Evolutionary conservation across 2,888 invertebrate genomes (phyloP).

Genomic region (Limenitis camilla): DNA sequence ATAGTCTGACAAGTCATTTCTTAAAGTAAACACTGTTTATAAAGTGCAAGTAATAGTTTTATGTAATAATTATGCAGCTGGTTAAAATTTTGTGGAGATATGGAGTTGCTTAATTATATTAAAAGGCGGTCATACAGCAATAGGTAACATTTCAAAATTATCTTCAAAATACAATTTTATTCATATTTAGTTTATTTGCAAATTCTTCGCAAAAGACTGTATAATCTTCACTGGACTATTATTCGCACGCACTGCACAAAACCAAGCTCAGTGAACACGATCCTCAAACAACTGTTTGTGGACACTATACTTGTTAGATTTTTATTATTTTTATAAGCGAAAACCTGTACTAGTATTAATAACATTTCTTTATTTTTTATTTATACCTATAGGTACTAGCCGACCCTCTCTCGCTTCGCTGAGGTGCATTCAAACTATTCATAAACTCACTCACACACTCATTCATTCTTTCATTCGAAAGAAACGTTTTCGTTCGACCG

Average conservation of each 20-base stretch:
- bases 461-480: too few relatives aligned
- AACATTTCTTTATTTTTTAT: too few relatives aligned
- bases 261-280: conserved; percentile 41
- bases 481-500: too few relatives aligned
- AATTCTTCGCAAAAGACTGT: conserved; percentile 8
- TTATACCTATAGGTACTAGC: too few relatives aligned
- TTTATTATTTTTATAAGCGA: neutral
- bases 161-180: neutral
- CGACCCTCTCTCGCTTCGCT: too few relatives aligned
- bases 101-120: neutral
- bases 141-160: neutral
- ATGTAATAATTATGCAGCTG: neutral
- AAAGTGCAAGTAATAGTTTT: too few relatives aligned
- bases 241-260: conserved; percentile 45
- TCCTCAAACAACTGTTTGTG: conserved; percentile 50
- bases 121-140: too few relatives aligned
- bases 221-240: conserved; percentile 39
- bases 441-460: too few relatives aligned
- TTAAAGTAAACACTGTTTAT: too few relatives aligned
- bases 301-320: conserved; percentile 36
- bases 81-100: too few relatives aligned
- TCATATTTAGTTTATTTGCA: neutral
- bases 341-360: neutral
- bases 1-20: too few relatives aligned
- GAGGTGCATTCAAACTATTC: too few relatives aligned